Evolutionary conservation across 1,140 invertebrate genomes (phyloP), one percentile per base, ranked within the genome.

Genomic region (Drosophila saltans): DNA sequence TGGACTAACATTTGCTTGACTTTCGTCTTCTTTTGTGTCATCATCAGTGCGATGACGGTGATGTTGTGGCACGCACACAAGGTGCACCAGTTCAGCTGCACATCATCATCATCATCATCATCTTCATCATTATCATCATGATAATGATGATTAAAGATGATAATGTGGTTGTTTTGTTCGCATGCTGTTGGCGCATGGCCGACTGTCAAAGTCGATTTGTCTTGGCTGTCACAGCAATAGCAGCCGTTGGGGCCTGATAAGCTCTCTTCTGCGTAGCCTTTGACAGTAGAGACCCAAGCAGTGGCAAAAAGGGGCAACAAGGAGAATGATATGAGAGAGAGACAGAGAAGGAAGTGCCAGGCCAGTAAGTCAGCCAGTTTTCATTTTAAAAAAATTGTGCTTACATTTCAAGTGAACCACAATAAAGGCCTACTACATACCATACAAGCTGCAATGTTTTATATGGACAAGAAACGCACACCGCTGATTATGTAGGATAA

Each of bases 141-240:
- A 36, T 74, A 36, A 56, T 71, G 21, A 57, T 26, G 64, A 9
- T 57, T 65, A 65, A 72, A 55, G 33, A n/a, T 41, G 24, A 57
- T 75, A 57, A 66, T 66, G 63, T 39, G 69, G 10, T 72, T 28
- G 16, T 64, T 48, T 39, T 61, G 65, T 63, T 52, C 45, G 45
- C 45, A 52, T 52, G 45, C 45, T 69, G 62, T 61, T 75, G 61
- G 69, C 77, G 69, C 74, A 74, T 70, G 56, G 80, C 40, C 57
- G 80, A 36, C 81, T 85, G 81, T 84, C 81, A 78, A 81, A 81
- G 71, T 75, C 78, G 63, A 81, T 84, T 85, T 84, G 70, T 74
- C 69, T 74, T 76, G 62, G 69, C 73, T 80, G 77, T 83, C 77
- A 75, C 56, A 60, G 58, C 57, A 57, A 39, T 60, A 74, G 33